Conservation (phyloP, 1,140 invertebrate species). For the Nasonia vitripennis region DNA sequence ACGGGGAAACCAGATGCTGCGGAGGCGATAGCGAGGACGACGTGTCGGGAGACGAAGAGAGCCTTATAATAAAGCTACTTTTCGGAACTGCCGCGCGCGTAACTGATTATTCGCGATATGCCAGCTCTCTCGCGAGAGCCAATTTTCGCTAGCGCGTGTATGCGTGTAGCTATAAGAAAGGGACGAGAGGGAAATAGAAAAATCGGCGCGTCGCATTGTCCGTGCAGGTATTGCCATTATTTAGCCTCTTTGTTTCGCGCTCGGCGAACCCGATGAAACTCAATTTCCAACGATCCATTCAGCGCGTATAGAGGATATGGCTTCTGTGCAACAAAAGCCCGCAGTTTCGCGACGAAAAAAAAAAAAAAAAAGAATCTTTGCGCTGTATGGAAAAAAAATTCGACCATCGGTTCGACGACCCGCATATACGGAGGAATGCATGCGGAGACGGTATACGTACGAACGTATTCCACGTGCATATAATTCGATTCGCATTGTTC, state of each 20-base stretch:
- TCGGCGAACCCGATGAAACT: not conserved
- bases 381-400: too few species aligned
- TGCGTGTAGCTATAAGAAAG: slow-evolving; percentile 38
- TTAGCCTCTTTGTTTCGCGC: not conserved
- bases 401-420: slow-evolving; percentile 56
- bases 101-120: not conserved
- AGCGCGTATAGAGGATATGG: not conserved
- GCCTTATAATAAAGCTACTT: not conserved
- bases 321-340: too few species aligned
- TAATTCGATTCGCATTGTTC: slow-evolving; percentile 69
- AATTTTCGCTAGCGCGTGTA: not conserved
- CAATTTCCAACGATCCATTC: slow-evolving; percentile 1
- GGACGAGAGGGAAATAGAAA: slow-evolving; percentile 6
- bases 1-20: not conserved
- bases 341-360: not conserved
- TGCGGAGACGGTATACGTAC: not conserved
- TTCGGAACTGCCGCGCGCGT: slow-evolving; percentile 2
- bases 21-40: not conserved
- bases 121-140: not conserved
- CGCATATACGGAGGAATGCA: slow-evolving; percentile 30
- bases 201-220: not conserved
- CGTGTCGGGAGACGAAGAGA: not conserved
- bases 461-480: slow-evolving; percentile 53
- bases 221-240: not conserved
- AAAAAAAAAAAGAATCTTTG: not conserved